Conservation (phyloP, 2,888 invertebrate genomes). For the Pollenia labialis region DNA sequence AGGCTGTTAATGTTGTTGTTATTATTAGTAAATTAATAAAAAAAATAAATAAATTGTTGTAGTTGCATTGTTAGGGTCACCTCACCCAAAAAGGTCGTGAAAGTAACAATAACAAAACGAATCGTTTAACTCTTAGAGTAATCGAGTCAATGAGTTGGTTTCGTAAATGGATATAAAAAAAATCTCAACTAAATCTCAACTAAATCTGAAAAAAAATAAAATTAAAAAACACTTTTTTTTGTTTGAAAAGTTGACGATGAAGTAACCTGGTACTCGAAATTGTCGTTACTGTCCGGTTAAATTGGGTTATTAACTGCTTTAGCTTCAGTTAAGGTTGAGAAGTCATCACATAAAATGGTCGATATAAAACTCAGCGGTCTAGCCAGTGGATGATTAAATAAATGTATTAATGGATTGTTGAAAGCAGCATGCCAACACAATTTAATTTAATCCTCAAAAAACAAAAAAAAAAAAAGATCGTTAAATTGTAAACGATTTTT, state of each 20-base stretch:
- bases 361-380: constrained; percentile 47
- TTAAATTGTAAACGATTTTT: constrained; percentile 38
- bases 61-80: constrained; percentile 60
- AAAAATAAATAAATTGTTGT: constrained; percentile 4
- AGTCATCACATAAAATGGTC: neutral
- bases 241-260: constrained; percentile 54
- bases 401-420: neutral
- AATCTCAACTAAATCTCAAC: neutral
- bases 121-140: constrained; percentile 62
- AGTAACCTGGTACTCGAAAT: constrained; percentile 63
- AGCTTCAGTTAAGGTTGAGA: constrained; percentile 23
- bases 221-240: neutral
- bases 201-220: neutral
- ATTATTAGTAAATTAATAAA: too few species aligned
- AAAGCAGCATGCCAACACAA: constrained; percentile 7
- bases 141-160: constrained; percentile 58
- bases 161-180: constrained; percentile 16
- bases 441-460: constrained; percentile 14
- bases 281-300: constrained; percentile 54
- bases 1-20: constrained; percentile 44
- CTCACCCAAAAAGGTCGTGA: constrained; percentile 69
- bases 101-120: constrained; percentile 66
- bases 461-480: neutral
- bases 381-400: constrained; percentile 4
- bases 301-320: constrained; percentile 64